A percentile compares a stretch with the other conserved stretches of the same genome.
These are phyloP conservation scores for Drosophila truncata DNA, from an alignment of 1,140 invertebrate genomes.

Conservation along the genomic window DNA sequence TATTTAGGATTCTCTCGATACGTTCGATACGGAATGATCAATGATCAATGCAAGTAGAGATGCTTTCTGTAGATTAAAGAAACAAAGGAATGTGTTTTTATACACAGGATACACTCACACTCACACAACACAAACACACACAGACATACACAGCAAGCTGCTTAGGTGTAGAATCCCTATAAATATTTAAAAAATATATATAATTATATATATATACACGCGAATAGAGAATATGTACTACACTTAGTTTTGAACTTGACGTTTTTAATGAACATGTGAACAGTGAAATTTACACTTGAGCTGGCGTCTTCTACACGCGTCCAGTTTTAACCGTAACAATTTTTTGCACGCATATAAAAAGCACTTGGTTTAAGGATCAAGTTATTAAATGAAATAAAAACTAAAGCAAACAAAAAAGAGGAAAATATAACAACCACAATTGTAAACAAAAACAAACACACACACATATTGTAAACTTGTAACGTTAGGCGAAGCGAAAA, in stretches of 20 bases:
- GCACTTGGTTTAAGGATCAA: conserved; percentile 38
- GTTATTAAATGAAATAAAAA: conserved; percentile 18
- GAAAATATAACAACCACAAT: conserved; percentile 29
- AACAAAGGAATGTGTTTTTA: conserved; percentile 23
- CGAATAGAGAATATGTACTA: conserved; percentile 47
- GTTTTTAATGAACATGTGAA: conserved; percentile 72
- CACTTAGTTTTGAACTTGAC: conserved; percentile 62
- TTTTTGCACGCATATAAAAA: conserved; percentile 63
- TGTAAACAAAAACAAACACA: conserved; percentile 66
- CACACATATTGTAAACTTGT: conserved; percentile 37
- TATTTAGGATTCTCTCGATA: conserved; percentile 67
- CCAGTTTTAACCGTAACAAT: conserved; percentile 69
- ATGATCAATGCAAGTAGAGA: conserved; percentile 61
- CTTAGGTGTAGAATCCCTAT: conserved; percentile 57
- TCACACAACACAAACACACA: conserved; percentile 30
- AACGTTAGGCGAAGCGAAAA: conserved; percentile 39
- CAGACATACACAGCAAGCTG: conserved; percentile 39
- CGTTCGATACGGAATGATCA: conserved; percentile 51
- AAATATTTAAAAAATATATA: conserved; percentile 44
- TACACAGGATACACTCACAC: conserved; percentile 37
- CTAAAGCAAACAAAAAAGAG: conserved; percentile 10
- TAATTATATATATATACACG: conserved; percentile 18
- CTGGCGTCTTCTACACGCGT: conserved; percentile 57
- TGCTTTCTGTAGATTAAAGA: conserved; percentile 58
- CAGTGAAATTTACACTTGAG: conserved; percentile 64